Percentiles rank a stretch among this genome's conserved stretches.
Conservation (phyloP, 1,140 invertebrate genomes). For the Drosophila dunni region DNA sequence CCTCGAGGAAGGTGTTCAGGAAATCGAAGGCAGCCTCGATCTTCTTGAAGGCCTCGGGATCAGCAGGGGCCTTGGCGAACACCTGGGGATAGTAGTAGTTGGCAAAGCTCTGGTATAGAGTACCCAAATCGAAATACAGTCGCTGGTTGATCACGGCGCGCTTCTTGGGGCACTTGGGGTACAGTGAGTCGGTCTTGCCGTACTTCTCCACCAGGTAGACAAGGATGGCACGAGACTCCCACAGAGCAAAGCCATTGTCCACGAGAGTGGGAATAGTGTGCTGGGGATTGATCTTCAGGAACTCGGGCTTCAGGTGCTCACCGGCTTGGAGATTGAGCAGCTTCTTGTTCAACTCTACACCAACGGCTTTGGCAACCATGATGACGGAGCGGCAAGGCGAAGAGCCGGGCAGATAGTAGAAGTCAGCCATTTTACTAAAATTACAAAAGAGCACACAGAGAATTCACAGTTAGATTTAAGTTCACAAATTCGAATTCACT, state of each 20-base stretch:
- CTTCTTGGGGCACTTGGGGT: slow-evolving; percentile 88
- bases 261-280: slow-evolving; percentile 89
- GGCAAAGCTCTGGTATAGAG: slow-evolving; percentile 87
- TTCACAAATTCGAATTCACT: background rate
- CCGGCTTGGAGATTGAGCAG: slow-evolving; percentile 87
- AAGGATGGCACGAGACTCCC: slow-evolving; percentile 90
- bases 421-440: slow-evolving; percentile 74
- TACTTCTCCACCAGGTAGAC: slow-evolving; percentile 89
- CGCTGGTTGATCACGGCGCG: slow-evolving; percentile 90
- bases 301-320: slow-evolving; percentile 90
- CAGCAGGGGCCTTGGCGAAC: slow-evolving; percentile 87
- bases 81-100: slow-evolving; percentile 90
- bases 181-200: slow-evolving; percentile 88
- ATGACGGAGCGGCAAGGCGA: slow-evolving; percentile 89
- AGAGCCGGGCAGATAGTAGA: slow-evolving; percentile 90
- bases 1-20: slow-evolving; percentile 89
- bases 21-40: slow-evolving; percentile 88
- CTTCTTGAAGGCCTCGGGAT: slow-evolving; percentile 88
- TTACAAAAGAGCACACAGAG: slow-evolving; percentile 23
- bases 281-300: slow-evolving; percentile 87
- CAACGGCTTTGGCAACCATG: slow-evolving; percentile 89
- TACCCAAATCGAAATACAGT: slow-evolving; percentile 90
- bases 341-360: slow-evolving; percentile 90
- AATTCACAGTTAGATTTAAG: slow-evolving; percentile 24
- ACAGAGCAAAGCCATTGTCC: slow-evolving; percentile 88